A percentile compares a stretch with the other conserved stretches of the same genome.
These are phyloP conservation scores for Ormyrus labotus DNA, from an alignment of 2,888 invertebrate genomes.

Conservation along the genomic window DNA sequence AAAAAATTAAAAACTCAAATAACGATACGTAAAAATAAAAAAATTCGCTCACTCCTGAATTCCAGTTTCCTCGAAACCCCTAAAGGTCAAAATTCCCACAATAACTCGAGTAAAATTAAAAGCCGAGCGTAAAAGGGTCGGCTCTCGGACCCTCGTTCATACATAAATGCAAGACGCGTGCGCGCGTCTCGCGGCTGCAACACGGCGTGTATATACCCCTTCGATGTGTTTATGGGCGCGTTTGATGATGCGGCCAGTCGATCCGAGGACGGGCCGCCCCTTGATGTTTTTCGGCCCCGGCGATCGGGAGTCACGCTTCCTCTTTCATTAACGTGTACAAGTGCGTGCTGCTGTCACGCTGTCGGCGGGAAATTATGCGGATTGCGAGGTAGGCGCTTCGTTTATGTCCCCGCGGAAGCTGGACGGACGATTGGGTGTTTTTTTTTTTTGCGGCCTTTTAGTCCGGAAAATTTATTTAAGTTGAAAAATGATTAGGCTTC, in stretches of 20 bases:
- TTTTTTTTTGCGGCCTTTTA: no score
- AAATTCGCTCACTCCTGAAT: not conserved
- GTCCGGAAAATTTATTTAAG: no score
- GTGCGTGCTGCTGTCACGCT: not conserved
- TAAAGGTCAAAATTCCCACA: no score
- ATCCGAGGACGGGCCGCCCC: conserved; percentile 10
- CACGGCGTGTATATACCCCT: not conserved
- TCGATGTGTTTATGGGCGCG: conserved; percentile 46
- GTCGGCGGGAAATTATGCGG: conserved; percentile 26
- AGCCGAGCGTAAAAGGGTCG: conserved; percentile 17
- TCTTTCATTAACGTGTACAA: not conserved
- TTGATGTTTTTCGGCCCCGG: conserved; percentile 19
- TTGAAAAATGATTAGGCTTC: no score
- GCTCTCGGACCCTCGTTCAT: conserved; percentile 6
- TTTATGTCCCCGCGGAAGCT: conserved; percentile 13
- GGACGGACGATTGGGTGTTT: not conserved
- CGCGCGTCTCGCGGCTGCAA: not conserved
- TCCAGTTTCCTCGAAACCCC: no score
- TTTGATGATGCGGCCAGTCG: conserved; percentile 40
- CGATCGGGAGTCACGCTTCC: not conserved
- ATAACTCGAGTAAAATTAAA: no score
- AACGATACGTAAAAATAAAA: not conserved
- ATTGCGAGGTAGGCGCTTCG: not conserved
- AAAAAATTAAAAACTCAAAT: no score
- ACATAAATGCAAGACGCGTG: conserved; percentile 43